Base-by-base conservation (phyloP, 1,140 invertebrate genomes). In the Episyrphus balteatus region DNA sequence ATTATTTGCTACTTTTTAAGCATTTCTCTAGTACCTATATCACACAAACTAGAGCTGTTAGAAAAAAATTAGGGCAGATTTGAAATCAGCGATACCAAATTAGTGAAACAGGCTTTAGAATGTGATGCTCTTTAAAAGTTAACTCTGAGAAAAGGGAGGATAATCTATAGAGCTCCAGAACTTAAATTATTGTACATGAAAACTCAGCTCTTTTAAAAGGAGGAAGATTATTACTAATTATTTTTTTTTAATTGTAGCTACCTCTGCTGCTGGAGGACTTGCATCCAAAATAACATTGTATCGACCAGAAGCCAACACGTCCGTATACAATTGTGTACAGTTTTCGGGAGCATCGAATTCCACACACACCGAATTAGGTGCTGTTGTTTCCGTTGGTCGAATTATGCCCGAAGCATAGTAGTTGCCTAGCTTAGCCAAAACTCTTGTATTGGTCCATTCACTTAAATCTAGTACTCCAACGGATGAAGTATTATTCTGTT, bases 221-320 rank as follows among this genome's bases (percentile, higher is more conserved):
- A n/a, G n/a, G n/a, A n/a, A n/a, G n/a, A n/a, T n/a, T n/a, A n/a
- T n/a, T n/a, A n/a, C n/a, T n/a, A n/a, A n/a, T n/a, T n/a, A n/a
- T n/a, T n/a, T n/a, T n/a, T 33, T 33, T 33, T 33, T 7, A 33
- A 33, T 33, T 8, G 7, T 33, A 8, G 12, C 12, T 57, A 68
- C 65, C 58, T 68, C 62, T 17, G 61, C 82, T 46, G 84, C 76
- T 54, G 86, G 83, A 31, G 93, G 93, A 68, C 88, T 87, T 52
- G 92, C 88, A 70, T 97, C 92, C 66, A 88, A 83, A 55, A 98
- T 92, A 55, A 98, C 81, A 69, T 93, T 87, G 67, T 79, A 86
- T 62, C 85, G 86, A 54, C 84, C 81, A 52, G 75, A 72, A 57
- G 82, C 82, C 56, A 92, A 78, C 48, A 86, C 75, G 68, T 86